These are phyloP conservation scores for Dipodomys merriami DNA, from an alignment of 2,113 vertebrate species.

Conservation along the genomic window DNA sequence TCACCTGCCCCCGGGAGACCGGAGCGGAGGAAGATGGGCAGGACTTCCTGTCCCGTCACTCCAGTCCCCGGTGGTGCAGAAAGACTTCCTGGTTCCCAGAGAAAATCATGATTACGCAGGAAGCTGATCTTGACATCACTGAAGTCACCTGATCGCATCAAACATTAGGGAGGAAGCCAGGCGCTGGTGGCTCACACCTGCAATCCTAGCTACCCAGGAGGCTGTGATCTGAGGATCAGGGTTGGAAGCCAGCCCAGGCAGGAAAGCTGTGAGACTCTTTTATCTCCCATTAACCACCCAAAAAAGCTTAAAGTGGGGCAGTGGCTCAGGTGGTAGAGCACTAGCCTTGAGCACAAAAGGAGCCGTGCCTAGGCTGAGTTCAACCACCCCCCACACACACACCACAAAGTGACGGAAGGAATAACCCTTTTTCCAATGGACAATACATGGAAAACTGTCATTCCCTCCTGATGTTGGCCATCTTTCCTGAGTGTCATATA, in stretches of 20 bases:
- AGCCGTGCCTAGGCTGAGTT: too few species aligned
- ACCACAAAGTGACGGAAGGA: neutral
- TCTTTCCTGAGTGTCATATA: neutral
- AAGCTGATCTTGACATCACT: neutral
- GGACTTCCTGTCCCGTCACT: neutral
- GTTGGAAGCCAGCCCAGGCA: too few species aligned
- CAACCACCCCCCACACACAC: too few species aligned
- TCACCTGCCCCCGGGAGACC: neutral
- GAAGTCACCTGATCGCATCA: neutral
- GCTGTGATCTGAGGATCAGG: too few species aligned
- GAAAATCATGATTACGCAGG: neutral
- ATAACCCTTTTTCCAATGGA: conserved; percentile 12
- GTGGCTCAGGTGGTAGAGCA: too few species aligned
- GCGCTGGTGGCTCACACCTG: too few species aligned
- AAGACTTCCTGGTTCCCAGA: neutral
- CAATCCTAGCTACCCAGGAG: too few species aligned
- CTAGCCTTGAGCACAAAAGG: too few species aligned
- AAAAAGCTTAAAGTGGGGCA: too few species aligned
- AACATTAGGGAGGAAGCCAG: neutral
- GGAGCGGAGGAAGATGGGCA: neutral
- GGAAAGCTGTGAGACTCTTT: too few species aligned
- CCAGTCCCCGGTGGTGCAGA: neutral
- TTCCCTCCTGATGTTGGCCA: neutral
- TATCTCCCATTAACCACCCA: too few species aligned
- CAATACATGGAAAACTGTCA: neutral